These are phyloP conservation scores for Napeogenes sylphis DNA, from an alignment of 2,888 invertebrate genomes.

Conservation along the genomic window DNA sequence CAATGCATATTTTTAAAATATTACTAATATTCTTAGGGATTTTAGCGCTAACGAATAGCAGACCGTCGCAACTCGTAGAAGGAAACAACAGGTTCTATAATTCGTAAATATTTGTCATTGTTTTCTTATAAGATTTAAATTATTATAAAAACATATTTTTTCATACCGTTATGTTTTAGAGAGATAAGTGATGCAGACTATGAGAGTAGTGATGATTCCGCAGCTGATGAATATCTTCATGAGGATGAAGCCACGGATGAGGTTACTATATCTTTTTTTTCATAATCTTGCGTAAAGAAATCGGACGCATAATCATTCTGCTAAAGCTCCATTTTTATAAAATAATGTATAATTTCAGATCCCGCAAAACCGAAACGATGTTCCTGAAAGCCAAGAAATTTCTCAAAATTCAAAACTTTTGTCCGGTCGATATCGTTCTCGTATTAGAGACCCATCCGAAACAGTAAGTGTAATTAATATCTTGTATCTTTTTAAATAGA, in stretches of 20 bases:
- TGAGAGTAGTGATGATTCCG: constrained; percentile 40
- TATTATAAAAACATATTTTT: too few relatives aligned
- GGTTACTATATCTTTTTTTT: too few relatives aligned
- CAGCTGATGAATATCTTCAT: constrained; percentile 37
- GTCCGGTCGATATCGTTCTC: constrained; percentile 1
- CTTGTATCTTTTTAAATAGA: background rate
- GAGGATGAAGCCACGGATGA: constrained; percentile 30
- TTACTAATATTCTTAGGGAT: constrained; percentile 30
- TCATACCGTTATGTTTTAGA: constrained; percentile 32
- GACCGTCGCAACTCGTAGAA: constrained; percentile 44
- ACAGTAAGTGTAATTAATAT: constrained; percentile 9
- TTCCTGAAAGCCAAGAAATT: constrained; percentile 21
- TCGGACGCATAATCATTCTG: too few relatives aligned
- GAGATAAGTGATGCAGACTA: constrained; percentile 49
- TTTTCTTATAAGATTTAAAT: constrained; percentile 6
- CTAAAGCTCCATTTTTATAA: too few relatives aligned
- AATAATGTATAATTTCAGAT: too few relatives aligned
- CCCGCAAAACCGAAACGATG: too few relatives aligned
- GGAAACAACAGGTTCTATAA: constrained; percentile 39
- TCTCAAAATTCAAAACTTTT: constrained; percentile 3
- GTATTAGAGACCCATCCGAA: constrained; percentile 13
- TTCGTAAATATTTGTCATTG: background rate
- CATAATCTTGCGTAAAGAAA: too few relatives aligned
- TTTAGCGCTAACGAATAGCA: constrained; percentile 31
- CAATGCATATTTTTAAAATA: constrained; percentile 42